These are phyloP conservation scores for Erythrocercus mccallii DNA, from an alignment of 2,113 vertebrate species.

Conservation along the genomic window DNA sequence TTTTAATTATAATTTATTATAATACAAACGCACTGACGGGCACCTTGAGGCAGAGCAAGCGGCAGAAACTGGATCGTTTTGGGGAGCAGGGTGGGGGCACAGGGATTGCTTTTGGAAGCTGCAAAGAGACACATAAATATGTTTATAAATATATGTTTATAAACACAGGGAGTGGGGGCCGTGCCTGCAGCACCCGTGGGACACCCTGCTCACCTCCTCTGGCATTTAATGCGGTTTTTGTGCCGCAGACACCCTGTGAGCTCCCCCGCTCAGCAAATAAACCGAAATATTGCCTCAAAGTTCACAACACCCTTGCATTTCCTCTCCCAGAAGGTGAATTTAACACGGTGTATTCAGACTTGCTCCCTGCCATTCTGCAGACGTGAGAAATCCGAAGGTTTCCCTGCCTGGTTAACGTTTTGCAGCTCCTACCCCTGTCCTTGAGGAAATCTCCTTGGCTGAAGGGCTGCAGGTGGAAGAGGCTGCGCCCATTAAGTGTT, in stretches of 20 bases:
- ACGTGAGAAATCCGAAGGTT: accelerated
- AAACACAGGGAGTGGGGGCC: too few species aligned
- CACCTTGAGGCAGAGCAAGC: too few species aligned
- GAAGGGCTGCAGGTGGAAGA: neutral
- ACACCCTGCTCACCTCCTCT: too few species aligned
- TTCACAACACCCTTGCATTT: neutral
- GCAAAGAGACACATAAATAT: too few species aligned
- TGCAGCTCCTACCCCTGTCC: accelerated
- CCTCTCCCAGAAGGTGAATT: accelerated
- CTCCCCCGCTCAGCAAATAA: too few species aligned
- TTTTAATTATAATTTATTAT: neutral
- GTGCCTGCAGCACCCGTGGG: neutral
- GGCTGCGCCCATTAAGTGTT: accelerated
- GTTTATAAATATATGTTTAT: too few species aligned
- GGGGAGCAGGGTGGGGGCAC: neutral
- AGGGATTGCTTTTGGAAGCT: too few species aligned
- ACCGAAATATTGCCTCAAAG: accelerated
- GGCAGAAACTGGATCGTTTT: accelerated
- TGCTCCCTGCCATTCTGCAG: too few species aligned
- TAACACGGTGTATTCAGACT: accelerated
- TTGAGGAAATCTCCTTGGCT: neutral
- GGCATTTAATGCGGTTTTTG: too few species aligned
- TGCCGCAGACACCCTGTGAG: too few species aligned
- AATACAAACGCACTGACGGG: accelerated
- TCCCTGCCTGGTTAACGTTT: accelerated